phyloP scores from a whole-genome alignment of 2,888 invertebrate genomes.

The Drosophila multiciliata region DNA sequence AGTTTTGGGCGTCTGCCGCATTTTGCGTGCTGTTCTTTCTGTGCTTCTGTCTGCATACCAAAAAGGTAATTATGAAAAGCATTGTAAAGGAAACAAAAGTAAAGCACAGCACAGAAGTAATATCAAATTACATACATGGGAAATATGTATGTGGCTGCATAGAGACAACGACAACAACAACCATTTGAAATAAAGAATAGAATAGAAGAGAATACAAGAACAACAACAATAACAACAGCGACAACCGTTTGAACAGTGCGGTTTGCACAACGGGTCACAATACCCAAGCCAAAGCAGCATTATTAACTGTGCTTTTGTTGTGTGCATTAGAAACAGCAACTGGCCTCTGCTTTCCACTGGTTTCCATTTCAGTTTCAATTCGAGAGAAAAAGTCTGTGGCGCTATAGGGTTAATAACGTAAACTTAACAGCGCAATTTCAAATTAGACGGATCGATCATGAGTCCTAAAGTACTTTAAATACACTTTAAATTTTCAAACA shows the following conservation, averaged over 20 bases:
- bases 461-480: not conserved
- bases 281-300: constrained; percentile 27
- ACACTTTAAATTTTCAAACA: not conserved
- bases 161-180: constrained; percentile 39
- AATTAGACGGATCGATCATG: not conserved
- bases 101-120: constrained; percentile 65
- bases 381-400: constrained; percentile 34
- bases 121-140: constrained; percentile 73
- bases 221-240: not conserved
- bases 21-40: constrained; percentile 9
- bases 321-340: constrained; percentile 48
- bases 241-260: constrained; percentile 14
- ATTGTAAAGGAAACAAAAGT: constrained; percentile 74
- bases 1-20: constrained; percentile 58
- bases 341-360: constrained; percentile 40
- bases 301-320: constrained; percentile 53
- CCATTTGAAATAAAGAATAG: constrained; percentile 16
- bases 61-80: constrained; percentile 79
- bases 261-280: constrained; percentile 50
- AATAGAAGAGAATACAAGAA: constrained; percentile 29
- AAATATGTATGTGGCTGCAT: constrained; percentile 47
- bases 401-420: constrained; percentile 34
- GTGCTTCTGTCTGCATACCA: constrained; percentile 80
- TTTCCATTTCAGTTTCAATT: constrained; percentile 58
- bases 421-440: not conserved